These are phyloP conservation scores for Macropus fuliginosus DNA, from an alignment of 2,797 vertebrate genomes.

Conservation along the genomic window DNA sequence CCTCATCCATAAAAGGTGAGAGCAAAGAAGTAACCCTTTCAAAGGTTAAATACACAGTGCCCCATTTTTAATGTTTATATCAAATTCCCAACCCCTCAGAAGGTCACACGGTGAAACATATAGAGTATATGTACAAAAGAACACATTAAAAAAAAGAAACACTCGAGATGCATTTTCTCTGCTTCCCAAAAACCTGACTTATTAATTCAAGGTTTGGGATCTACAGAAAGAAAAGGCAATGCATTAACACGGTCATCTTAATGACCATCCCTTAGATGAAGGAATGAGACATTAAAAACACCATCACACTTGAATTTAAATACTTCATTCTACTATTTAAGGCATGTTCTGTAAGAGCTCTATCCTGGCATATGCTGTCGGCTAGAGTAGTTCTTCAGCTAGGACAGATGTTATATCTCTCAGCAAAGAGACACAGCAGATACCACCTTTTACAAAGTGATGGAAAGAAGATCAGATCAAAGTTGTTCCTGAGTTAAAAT, in stretches of 20 bases:
- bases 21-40: constrained; percentile 76
- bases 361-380: constrained; percentile 57
- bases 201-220: background rate
- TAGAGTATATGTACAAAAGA: constrained; percentile 69
- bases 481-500: constrained; percentile 82
- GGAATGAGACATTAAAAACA: constrained; percentile 43
- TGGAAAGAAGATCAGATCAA: constrained; percentile 51
- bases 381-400: constrained; percentile 10
- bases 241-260: background rate
- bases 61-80: constrained; percentile 75
- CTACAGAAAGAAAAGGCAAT: constrained; percentile 51
- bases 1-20: constrained; percentile 77
- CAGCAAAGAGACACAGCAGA: constrained; percentile 66
- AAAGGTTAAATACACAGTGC: constrained; percentile 79
- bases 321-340: constrained; percentile 71
- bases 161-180: constrained; percentile 45
- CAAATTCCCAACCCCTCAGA: constrained; percentile 70
- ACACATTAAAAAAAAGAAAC: constrained; percentile 56
- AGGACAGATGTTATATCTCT: constrained; percentile 55
- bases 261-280: background rate
- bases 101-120: constrained; percentile 36
- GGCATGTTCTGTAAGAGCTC: constrained; percentile 78
- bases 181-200: constrained; percentile 53
- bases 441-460: constrained; percentile 1
- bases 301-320: constrained; percentile 39